These are phyloP conservation scores for Daboia siamensis DNA, from an alignment of 2,113 vertebrate species.

Conservation along the genomic window DNA sequence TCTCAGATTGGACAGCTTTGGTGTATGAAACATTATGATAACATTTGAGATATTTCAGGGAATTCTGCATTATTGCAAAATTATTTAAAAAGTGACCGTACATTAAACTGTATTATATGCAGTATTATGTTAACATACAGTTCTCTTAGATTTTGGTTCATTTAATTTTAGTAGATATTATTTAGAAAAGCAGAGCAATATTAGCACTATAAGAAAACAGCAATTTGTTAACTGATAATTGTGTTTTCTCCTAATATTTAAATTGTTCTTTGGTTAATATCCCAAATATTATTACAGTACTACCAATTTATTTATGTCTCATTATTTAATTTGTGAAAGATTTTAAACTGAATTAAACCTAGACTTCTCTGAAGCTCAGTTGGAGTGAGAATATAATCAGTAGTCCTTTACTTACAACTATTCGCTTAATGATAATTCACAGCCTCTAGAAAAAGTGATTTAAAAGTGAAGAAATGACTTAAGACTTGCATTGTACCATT, in stretches of 20 bases:
- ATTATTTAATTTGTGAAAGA: constrained; percentile 4
- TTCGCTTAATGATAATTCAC: too few relatives aligned
- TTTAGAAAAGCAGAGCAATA: not conserved
- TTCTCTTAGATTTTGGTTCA: not conserved
- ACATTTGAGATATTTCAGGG: not conserved
- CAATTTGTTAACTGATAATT: not conserved
- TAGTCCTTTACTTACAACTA: too few relatives aligned
- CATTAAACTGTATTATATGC: not conserved
- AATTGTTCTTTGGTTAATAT: not conserved
- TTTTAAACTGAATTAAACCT: not conserved
- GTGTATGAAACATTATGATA: not conserved
- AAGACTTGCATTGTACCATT: too few relatives aligned
- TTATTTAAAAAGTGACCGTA: not conserved
- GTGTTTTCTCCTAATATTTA: not conserved
- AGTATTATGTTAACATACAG: not conserved
- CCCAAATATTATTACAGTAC: not conserved
- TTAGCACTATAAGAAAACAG: not conserved
- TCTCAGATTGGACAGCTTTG: not conserved
- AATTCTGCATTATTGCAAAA: not conserved
- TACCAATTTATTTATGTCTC: not conserved
- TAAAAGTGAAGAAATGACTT: too few relatives aligned
- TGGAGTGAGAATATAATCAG: not conserved
- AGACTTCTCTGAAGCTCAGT: not conserved
- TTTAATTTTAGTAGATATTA: not conserved
- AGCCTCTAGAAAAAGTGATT: too few relatives aligned